A percentile compares a stretch with the other conserved stretches of the same genome.
Evolutionary conservation across 1,140 invertebrate genomes (phyloP).

Genomic region (Formica selysi): DNA sequence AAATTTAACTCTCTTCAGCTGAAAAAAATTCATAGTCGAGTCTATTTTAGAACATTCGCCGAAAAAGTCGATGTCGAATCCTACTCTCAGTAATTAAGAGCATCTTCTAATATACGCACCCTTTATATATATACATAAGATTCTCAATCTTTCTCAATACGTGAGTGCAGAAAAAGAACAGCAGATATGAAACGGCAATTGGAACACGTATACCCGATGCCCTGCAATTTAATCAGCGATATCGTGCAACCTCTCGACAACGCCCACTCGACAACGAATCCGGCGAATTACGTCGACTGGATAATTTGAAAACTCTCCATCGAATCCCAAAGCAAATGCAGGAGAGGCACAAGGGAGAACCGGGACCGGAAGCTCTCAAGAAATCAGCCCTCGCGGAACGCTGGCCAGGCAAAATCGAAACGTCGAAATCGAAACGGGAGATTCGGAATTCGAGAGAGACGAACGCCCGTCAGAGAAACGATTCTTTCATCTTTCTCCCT

Average conservation of each 20-base stretch:
- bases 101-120: not conserved
- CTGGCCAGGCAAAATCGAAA: slow-evolving; percentile 2
- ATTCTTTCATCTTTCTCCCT: not conserved
- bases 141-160: not conserved
- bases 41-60: not conserved
- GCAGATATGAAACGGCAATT: slow-evolving; percentile 28
- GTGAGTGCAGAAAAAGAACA: not conserved
- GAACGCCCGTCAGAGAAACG: slow-evolving; percentile 11
- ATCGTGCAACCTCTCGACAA: slow-evolving; percentile 29
- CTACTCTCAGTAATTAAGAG: slow-evolving; percentile 2
- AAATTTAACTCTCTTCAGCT: not conserved
- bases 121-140: not conserved
- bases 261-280: slow-evolving; percentile 1
- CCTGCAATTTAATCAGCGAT: slow-evolving; percentile 56
- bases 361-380: slow-evolving; percentile 17
- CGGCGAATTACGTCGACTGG: slow-evolving; percentile 32
- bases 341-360: not conserved
- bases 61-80: not conserved
- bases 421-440: slow-evolving; percentile 39
- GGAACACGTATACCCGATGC: slow-evolving; percentile 1
- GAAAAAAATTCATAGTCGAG: slow-evolving; percentile 7
- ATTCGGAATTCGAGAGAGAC: slow-evolving; percentile 51
- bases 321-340: slow-evolving; percentile 22
- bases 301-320: slow-evolving; percentile 58
- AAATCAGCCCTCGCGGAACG: slow-evolving; percentile 6